A percentile compares a stretch with the other conserved stretches of the same genome.
Evolutionary conservation across 2,888 invertebrate species (phyloP).

Genomic region (Dasysyrphus albostriatus): DNA sequence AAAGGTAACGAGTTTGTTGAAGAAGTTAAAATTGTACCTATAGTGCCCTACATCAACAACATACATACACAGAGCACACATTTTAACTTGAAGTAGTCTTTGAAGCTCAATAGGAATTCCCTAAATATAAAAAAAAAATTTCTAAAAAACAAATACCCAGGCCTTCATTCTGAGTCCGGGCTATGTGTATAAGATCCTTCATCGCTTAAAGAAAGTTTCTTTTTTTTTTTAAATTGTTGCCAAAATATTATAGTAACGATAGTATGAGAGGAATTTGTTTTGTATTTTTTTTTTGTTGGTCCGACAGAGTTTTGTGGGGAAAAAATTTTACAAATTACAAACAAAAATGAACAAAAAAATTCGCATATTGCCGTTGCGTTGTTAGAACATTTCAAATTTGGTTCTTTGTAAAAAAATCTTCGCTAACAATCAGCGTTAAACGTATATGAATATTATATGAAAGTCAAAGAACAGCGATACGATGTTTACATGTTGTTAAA

Average conservation of each 20-base stretch:
- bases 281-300: not conserved
- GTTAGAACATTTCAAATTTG: not conserved
- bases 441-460: not conserved
- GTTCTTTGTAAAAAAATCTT: not conserved
- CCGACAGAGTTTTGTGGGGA: not conserved
- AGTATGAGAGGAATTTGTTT: no score
- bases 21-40: not conserved
- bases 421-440: conserved; percentile 7
- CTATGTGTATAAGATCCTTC: not conserved
- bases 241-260: not conserved
- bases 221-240: conserved; percentile 12
- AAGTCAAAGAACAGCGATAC: no score
- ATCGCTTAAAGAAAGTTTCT: not conserved
- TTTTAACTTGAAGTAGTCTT: not conserved
- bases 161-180: not conserved
- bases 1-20: conserved; percentile 7
- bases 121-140: not conserved
- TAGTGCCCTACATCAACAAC: not conserved
- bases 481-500: not conserved
- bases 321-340: conserved; percentile 1
- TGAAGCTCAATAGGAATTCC: not conserved
- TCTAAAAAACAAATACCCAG: not conserved
- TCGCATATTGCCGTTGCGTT: not conserved
- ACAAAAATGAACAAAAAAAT: conserved; percentile 7
- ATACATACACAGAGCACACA: not conserved